Base-by-base conservation (phyloP, 2,113 vertebrate genomes). In the Mustela lutreola region DNA sequence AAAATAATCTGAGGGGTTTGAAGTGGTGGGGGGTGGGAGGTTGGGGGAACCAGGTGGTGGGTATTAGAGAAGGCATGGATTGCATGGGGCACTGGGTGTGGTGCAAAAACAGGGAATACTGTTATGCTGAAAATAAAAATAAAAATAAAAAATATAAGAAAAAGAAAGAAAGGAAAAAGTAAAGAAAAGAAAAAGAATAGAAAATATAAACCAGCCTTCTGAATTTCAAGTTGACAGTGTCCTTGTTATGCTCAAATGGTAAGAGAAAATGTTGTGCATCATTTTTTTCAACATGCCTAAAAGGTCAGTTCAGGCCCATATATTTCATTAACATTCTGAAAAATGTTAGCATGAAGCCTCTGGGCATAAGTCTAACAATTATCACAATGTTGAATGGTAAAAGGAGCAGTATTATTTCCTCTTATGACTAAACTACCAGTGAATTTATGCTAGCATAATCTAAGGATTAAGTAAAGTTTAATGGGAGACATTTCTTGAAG, bases 391-490 rank as follows among this genome's bases (percentile, higher is more conserved):
- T 84, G 33, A 79, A 42, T 60, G 22, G 65, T 83, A 76, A 58
- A 70, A 82, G 24, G 31, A 75, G 31, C 16, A 58, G 12, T 22
- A 19, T 12, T 73, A 16, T 65, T 63, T 93, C 60, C 48, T 88
- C 31, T 70, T 83, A 88, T 39, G 42, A 93, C 4, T 71, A 75
- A 89, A 65, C 5, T 81, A 9, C 1, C 24, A 58, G 19, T 75
- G 65, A 92, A 89, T 62, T 84, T 79, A 70, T 53, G 56, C 1
- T 53, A 18, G 9, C 2, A 31, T 82, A 39, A 93, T 70, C 6
- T 89, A 90, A 80, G 9, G 9, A 80, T 63, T 89, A 50, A 92
- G 15, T 76, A 71, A 94, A 85, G 24, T 63, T 95, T 76, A 84
- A 79, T 82, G 56, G 16, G 42, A n/a, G 9, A 24, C 31, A 73